These are phyloP conservation scores for Irena cyanogastra DNA, from an alignment of 2,113 vertebrate genomes.

Conservation along the genomic window DNA sequence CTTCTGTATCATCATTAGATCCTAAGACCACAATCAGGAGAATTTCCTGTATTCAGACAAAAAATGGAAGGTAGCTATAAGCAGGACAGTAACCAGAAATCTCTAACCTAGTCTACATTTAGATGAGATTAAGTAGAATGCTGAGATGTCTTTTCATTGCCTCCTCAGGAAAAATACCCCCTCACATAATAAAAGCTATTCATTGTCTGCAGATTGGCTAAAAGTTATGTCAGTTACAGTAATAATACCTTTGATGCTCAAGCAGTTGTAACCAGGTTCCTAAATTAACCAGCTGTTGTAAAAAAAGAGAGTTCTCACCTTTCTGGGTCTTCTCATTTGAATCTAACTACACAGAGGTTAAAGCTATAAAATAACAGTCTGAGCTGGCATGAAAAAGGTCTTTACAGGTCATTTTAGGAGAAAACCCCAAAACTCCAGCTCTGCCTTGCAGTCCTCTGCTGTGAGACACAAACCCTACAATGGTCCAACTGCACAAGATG, in stretches of 20 bases:
- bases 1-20: neutral
- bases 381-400: neutral
- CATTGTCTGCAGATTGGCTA: neutral
- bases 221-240: neutral
- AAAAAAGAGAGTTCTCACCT: neutral
- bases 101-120: neutral
- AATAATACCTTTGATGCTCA: neutral
- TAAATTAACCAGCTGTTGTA: neutral
- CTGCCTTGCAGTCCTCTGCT: neutral
- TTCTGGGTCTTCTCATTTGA: neutral
- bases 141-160: neutral
- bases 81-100: neutral
- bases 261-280: neutral
- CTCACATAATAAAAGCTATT: neutral
- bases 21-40: neutral
- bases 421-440: neutral
- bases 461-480: neutral
- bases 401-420: neutral
- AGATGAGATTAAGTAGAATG: neutral
- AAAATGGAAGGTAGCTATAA: neutral
- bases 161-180: neutral
- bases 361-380: neutral
- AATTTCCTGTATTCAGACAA: neutral
- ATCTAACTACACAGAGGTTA: neutral
- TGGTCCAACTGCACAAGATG: neutral